These are phyloP conservation scores for Trichoplusia ni DNA, from an alignment of 1,140 invertebrate genomes.

Conservation along the genomic window DNA sequence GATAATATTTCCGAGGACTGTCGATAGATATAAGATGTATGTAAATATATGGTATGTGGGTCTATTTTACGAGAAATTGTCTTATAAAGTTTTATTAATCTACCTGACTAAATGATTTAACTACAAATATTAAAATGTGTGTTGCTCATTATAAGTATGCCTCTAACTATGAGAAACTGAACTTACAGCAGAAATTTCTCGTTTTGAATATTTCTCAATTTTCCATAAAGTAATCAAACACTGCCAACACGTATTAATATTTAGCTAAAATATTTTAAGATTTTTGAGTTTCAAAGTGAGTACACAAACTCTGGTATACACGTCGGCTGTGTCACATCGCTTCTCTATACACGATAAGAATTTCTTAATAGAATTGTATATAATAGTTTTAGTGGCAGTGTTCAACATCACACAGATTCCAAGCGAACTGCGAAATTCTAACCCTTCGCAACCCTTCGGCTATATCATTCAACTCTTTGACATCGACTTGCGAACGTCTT, in stretches of 20 bases:
- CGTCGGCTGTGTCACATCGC: constrained; percentile 1
- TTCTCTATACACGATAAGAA: constrained; percentile 26
- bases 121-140: too few species aligned
- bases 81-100: too few species aligned
- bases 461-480: constrained; percentile 39
- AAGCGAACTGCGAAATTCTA: constrained; percentile 30
- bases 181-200: too few species aligned
- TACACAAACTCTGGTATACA: constrained; percentile 7
- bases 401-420: constrained; percentile 50
- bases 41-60: too few species aligned
- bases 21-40: too few species aligned
- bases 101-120: too few species aligned
- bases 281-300: background rate
- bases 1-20: too few species aligned
- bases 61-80: too few species aligned
- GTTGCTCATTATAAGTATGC: too few species aligned
- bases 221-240: background rate
- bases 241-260: background rate
- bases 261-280: background rate
- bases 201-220: background rate
- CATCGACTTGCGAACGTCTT: constrained; percentile 30
- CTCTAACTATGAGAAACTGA: too few species aligned
- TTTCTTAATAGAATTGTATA: constrained; percentile 40
- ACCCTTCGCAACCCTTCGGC: constrained; percentile 34
- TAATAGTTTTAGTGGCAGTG: constrained; percentile 38